Conservation (phyloP, 2,113 vertebrate genomes). For the Cephalopterus ornatus region DNA sequence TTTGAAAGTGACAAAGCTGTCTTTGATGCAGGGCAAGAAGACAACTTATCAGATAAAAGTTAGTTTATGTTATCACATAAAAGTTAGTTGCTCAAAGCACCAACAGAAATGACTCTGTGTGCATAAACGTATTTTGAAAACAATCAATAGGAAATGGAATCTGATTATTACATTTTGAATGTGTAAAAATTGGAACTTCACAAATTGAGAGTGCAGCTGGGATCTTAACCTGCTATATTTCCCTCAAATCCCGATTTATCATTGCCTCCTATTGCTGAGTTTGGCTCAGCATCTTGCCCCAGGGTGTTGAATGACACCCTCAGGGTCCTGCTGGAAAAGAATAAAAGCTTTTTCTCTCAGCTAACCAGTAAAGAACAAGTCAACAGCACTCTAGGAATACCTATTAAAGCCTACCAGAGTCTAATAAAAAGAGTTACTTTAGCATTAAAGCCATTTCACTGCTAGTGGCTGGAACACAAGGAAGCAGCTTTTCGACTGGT, state of each 20-base stretch:
- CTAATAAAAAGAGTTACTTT: slow-evolving; percentile 53
- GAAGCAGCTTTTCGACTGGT: neutral
- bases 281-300: neutral
- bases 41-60: neutral
- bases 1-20: neutral
- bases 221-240: neutral
- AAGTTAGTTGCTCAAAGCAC: neutral
- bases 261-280: neutral
- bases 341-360: slow-evolving; percentile 38
- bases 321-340: slow-evolving; percentile 30
- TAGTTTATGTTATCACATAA: neutral
- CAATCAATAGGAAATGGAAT: neutral
- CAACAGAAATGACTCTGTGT: neutral
- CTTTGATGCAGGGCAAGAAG: neutral
- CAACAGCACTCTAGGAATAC: slow-evolving; percentile 40
- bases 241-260: neutral
- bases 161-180: neutral
- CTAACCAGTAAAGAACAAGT: slow-evolving; percentile 32
- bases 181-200: neutral
- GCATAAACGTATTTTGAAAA: neutral
- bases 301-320: slow-evolving; percentile 18
- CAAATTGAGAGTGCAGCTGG: neutral
- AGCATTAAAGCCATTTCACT: slow-evolving; percentile 45
- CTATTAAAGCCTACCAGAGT: slow-evolving; percentile 44
- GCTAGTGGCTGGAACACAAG: slow-evolving; percentile 8